Evolutionary conservation across 2,888 invertebrate species (phyloP).

Genomic region (Eumacrocentrus americanus): DNA sequence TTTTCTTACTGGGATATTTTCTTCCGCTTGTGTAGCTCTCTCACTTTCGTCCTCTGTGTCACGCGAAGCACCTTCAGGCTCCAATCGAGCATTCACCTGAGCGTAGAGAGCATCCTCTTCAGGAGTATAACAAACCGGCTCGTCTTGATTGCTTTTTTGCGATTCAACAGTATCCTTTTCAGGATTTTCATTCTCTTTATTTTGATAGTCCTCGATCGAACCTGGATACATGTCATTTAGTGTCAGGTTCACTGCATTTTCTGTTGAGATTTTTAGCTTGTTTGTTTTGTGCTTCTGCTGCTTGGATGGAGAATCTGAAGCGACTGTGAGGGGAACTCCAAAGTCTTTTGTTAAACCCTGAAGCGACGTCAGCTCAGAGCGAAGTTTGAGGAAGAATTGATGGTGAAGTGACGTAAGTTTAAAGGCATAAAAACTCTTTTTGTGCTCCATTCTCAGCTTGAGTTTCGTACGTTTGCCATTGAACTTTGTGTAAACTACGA

Average conservation of each 20-base stretch:
- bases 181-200: slow-evolving; percentile 75
- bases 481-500: slow-evolving; percentile 66
- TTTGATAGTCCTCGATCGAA: slow-evolving; percentile 67
- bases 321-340: slow-evolving; percentile 54
- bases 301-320: slow-evolving; percentile 46
- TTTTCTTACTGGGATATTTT: slow-evolving; percentile 39
- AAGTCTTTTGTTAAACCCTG: slow-evolving; percentile 60
- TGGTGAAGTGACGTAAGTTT: slow-evolving; percentile 80
- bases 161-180: slow-evolving; percentile 46
- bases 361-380: slow-evolving; percentile 73
- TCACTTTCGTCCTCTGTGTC: slow-evolving; percentile 58
- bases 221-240: slow-evolving; percentile 45
- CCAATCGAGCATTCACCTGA: slow-evolving; percentile 45
- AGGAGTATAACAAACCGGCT: slow-evolving; percentile 47
- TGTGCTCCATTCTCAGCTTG: slow-evolving; percentile 75
- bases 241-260: slow-evolving; percentile 18
- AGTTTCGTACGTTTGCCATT: slow-evolving; percentile 71
- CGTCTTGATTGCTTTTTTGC: slow-evolving; percentile 36
- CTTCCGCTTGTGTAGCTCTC: slow-evolving; percentile 36
- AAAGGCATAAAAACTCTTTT: slow-evolving; percentile 79
- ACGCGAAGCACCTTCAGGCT: slow-evolving; percentile 57
- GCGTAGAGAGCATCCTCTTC: slow-evolving; percentile 56
- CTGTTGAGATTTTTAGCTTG: slow-evolving; percentile 53
- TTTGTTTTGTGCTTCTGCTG: slow-evolving; percentile 46
- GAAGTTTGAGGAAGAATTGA: slow-evolving; percentile 75